Evolutionary conservation across 2,888 invertebrate genomes (phyloP).

Genomic region (Polia nebulosa): DNA sequence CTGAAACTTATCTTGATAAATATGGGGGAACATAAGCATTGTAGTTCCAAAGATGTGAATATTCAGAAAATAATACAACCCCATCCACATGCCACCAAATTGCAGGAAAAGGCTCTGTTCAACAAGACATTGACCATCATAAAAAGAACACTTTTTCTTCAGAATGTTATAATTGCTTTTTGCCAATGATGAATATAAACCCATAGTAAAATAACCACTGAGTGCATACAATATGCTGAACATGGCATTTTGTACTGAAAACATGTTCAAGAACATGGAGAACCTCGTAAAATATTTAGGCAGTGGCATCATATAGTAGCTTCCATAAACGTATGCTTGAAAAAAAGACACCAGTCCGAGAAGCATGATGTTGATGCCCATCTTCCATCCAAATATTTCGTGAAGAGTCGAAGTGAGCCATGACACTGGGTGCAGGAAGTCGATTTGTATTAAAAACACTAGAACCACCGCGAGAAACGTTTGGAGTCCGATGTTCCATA

Average conservation of each 20-base stretch:
- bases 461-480: constrained; percentile 87
- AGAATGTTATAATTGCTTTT: constrained; percentile 91
- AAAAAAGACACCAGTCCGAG: constrained; percentile 92
- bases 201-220: constrained; percentile 93
- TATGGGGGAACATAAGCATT: constrained; percentile 92
- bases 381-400: constrained; percentile 92
- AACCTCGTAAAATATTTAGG: constrained; percentile 93
- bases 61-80: constrained; percentile 91
- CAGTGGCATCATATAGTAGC: constrained; percentile 92
- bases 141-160: constrained; percentile 84
- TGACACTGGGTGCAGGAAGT: constrained; percentile 91
- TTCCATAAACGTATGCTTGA: constrained; percentile 94
- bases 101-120: constrained; percentile 93
- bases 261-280: constrained; percentile 92
- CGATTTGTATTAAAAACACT: constrained; percentile 91
- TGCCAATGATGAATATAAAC: constrained; percentile 93
- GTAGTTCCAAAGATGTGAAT: constrained; percentile 90
- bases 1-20: constrained; percentile 93
- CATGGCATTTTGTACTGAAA: constrained; percentile 91
- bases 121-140: constrained; percentile 91
- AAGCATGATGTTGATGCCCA: constrained; percentile 92
- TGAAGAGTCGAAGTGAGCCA: constrained; percentile 92
- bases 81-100: constrained; percentile 93
- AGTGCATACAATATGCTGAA: constrained; percentile 91
- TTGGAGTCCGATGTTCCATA: constrained; percentile 91